phyloP scores from a whole-genome alignment of 2,113 vertebrate genomes.

The Eurypyga helias region DNA sequence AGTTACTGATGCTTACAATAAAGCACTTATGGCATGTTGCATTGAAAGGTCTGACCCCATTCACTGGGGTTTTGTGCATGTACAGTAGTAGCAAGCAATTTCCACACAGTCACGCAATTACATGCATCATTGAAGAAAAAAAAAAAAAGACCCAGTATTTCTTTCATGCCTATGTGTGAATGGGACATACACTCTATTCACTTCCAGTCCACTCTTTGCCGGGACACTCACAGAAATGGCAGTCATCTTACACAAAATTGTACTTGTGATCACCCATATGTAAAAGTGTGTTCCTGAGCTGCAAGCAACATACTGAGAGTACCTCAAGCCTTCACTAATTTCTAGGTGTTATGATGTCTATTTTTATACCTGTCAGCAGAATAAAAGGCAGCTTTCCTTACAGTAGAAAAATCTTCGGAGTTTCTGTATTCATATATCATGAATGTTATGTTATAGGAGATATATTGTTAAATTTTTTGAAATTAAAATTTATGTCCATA shows the following conservation, averaged over 20 bases:
- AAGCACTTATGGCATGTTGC: neutral
- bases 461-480: slow-evolving; percentile 17
- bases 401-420: neutral
- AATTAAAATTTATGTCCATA: slow-evolving; percentile 40
- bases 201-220: neutral
- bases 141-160: neutral
- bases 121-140: neutral
- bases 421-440: neutral
- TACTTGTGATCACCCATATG: neutral
- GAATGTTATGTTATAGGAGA: neutral
- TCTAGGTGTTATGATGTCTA: neutral
- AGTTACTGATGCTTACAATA: neutral
- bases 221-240: neutral
- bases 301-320: neutral
- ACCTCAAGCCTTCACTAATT: slow-evolving; percentile 30
- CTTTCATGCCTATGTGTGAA: neutral
- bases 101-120: neutral
- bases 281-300: neutral
- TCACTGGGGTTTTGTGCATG: neutral
- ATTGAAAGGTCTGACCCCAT: neutral
- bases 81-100: neutral
- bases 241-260: neutral
- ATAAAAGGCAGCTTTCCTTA: neutral
- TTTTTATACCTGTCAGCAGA: slow-evolving; percentile 10
- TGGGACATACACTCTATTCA: neutral